Evolutionary conservation across 2,888 invertebrate genomes (phyloP), one percentile per base, ranked within the genome.

Genomic region (Parnassius glacialis): DNA sequence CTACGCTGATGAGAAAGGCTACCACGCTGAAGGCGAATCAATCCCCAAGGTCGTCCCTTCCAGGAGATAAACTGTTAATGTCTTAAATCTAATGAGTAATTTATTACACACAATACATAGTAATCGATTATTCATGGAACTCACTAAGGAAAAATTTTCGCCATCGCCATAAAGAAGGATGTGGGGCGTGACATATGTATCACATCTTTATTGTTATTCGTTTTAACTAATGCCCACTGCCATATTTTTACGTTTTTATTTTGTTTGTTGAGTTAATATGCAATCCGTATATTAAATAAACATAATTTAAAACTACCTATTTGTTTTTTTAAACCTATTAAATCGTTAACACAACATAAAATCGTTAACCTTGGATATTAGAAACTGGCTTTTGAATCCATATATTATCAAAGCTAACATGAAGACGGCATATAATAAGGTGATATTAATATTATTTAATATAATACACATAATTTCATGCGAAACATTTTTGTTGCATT

Each of bases 1-100:
- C 84, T 77, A 74, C 64, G 94, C 94, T 55, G 94, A 94, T 69
- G 94, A 94, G 80, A 92, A 80, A 67, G 95, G 94, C 65, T 95
- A 85, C 92, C 93, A 92, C 67, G 92, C 94, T 1, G 90, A 92
- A 54, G 94, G 94, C 52, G 87, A 88, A 0, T 93, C 94, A 79
- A 79, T 94, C 73, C 94, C 94, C 57, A 92, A 93, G 54, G 79
- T 87, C 52, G 90, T 57, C 85, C 58, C 48, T n/a, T 60, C 68
- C 66, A 69, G 74, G 60, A 74, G 69, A 74, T 80, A 78, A 76
- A 61, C 65, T 12, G 59, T n/a, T 7, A 45, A 60, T 13, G 25
- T 64, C 52, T 25, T 10, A 25, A 59, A 41, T 50, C 56, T 54
- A 53, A 69, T 59, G 64, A 73, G 69, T 69, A 56, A 64, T 67